Evolutionary conservation across 2,888 invertebrate genomes (phyloP).

Genomic region (Nemurella pictetii): DNA sequence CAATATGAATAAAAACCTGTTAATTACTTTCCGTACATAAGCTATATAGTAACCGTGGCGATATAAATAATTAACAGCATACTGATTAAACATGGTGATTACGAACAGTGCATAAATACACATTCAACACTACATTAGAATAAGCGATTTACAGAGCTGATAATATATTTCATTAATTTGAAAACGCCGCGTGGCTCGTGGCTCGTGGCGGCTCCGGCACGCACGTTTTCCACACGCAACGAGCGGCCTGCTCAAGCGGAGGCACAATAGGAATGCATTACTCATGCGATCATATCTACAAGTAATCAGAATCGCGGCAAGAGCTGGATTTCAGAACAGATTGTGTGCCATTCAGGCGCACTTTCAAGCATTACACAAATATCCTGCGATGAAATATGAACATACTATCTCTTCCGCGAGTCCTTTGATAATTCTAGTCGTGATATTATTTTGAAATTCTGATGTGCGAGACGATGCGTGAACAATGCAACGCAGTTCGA

Average conservation of each 20-base stretch:
- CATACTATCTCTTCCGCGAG: not conserved
- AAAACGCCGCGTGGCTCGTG: conserved; percentile 3
- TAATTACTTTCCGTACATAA: not conserved
- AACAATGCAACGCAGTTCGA: not conserved
- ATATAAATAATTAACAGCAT: conserved; percentile 11
- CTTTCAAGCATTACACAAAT: not conserved
- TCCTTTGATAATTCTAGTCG: not conserved
- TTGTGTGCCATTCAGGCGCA: not conserved
- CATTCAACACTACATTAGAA: conserved; percentile 27
- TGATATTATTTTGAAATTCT: not conserved
- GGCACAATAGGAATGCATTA: conserved; percentile 24
- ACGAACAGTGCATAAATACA: conserved; percentile 13
- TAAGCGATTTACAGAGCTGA: conserved; percentile 12
- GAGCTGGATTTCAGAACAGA: not conserved
- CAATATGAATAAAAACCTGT: conserved; percentile 9
- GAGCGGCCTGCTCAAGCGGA: not conserved
- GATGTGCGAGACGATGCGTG: not conserved
- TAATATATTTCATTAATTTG: conserved; percentile 30
- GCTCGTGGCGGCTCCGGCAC: not conserved
- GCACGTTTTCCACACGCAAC: conserved; percentile 16
- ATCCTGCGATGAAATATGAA: not conserved
- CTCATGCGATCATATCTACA: conserved; percentile 17
- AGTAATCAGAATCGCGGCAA: not conserved
- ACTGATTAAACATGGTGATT: conserved; percentile 17
- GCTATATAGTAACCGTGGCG: not conserved